A percentile compares a stretch with the other conserved stretches of the same genome.
Conservation (phyloP, 1,140 invertebrate species). For the Adoxophyes honmai region DNA sequence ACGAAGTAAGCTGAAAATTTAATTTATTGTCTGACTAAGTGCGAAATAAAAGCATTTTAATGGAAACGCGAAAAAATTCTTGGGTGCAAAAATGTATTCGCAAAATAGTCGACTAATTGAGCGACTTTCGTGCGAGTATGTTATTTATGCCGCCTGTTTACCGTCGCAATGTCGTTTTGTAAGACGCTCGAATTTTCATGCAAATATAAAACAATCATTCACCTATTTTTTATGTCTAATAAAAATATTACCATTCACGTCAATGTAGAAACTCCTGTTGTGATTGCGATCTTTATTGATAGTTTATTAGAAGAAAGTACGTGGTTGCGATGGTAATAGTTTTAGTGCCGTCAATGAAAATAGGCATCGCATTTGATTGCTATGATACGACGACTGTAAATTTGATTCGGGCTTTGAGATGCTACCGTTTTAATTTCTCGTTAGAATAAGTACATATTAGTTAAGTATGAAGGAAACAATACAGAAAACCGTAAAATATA, state of each 20-base stretch:
- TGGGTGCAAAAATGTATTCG: conserved; percentile 23
- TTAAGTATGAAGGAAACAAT: no score
- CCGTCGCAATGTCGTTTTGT: conserved; percentile 24
- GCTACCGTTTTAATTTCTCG: no score
- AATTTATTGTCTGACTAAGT: no score
- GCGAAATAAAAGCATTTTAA: conserved; percentile 9
- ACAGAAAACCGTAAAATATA: no score
- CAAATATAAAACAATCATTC: conserved; percentile 27
- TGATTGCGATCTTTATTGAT: conserved; percentile 5
- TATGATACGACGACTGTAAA: no score
- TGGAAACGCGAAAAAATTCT: conserved; percentile 17
- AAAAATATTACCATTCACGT: not conserved
- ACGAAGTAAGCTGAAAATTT: no score
- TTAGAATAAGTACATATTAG: no score
- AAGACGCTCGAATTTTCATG: conserved; percentile 25
- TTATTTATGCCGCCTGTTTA: conserved; percentile 24
- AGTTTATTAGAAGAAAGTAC: conserved; percentile 4
- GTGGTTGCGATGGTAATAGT: not conserved
- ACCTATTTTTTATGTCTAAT: not conserved
- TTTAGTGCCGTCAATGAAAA: no score
- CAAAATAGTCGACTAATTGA: conserved; percentile 31
- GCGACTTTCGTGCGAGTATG: conserved; percentile 35
- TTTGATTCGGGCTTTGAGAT: no score
- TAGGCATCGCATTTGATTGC: no score
- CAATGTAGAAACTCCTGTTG: not conserved